These are phyloP conservation scores for Gymnothorax javanicus DNA, from an alignment of 2,797 vertebrate species.

Conservation along the genomic window DNA sequence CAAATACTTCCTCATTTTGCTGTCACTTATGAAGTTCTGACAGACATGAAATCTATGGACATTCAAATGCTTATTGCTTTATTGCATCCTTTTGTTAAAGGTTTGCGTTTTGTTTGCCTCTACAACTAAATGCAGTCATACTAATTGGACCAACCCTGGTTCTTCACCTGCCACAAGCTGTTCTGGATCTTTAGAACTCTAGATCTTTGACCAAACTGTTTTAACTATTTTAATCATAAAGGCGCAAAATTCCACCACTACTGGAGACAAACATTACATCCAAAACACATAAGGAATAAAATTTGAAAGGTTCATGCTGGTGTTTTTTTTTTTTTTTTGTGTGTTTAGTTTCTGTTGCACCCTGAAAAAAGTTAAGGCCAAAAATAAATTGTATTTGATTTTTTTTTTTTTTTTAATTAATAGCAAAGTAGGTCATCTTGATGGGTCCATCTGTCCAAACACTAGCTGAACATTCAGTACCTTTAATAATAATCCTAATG, in stretches of 20 bases:
- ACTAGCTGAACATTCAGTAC: slow-evolving; percentile 79
- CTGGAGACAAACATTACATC: neutral
- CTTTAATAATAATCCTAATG: slow-evolving; percentile 93
- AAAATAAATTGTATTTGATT: slow-evolving; percentile 71
- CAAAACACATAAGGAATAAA: slow-evolving; percentile 52
- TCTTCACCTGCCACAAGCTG: neutral
- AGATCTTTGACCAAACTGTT: neutral
- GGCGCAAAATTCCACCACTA: neutral
- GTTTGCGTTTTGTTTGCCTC: neutral
- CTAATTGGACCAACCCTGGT: neutral
- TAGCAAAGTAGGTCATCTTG: slow-evolving; percentile 81
- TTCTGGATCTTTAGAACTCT: neutral
- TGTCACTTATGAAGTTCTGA: neutral
- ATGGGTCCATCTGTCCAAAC: slow-evolving; percentile 93
- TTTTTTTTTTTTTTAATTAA: slow-evolving; percentile 76
- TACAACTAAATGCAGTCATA: neutral
- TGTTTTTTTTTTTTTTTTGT: no score
- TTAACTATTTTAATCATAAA: slow-evolving; percentile 9
- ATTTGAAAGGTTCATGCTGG: slow-evolving; percentile 51
- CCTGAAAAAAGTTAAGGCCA: slow-evolving; percentile 57
- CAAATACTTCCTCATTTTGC: neutral
- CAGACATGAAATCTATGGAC: slow-evolving; percentile 16
- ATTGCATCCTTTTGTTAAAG: neutral
- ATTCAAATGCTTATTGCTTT: neutral
- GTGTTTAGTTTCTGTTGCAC: slow-evolving; percentile 60